phyloP scores from a whole-genome alignment of 2,888 invertebrate genomes.

The Tachina grossa region DNA sequence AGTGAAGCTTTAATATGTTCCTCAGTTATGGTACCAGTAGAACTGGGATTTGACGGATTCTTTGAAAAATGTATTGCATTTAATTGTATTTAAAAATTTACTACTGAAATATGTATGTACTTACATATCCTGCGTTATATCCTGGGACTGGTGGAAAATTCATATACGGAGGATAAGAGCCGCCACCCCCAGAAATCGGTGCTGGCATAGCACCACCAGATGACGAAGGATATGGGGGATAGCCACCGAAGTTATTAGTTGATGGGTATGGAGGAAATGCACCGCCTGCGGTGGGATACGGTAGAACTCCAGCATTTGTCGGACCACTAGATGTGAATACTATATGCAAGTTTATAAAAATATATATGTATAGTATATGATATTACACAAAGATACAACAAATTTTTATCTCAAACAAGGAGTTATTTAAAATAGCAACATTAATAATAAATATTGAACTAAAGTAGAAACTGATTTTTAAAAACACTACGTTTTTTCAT shows the following conservation, averaged over 20 bases:
- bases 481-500: no score
- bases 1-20: slow-evolving; percentile 97
- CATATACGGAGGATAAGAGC: slow-evolving; percentile 84
- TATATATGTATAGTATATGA: no score
- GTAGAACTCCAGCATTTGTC: slow-evolving; percentile 75
- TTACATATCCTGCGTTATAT: slow-evolving; percentile 79
- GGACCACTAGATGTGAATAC: slow-evolving; percentile 71
- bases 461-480: no score
- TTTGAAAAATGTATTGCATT: slow-evolving; percentile 56
- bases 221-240: slow-evolving; percentile 80
- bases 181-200: slow-evolving; percentile 77
- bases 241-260: slow-evolving; percentile 80
- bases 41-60: slow-evolving; percentile 83
- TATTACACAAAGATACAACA: no score
- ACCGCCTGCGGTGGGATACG: slow-evolving; percentile 84
- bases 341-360: no score
- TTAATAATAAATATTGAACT: no score
- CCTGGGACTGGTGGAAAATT: slow-evolving; percentile 80
- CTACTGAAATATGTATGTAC: background rate
- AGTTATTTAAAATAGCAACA: no score
- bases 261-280: slow-evolving; percentile 83
- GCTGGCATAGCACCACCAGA: slow-evolving; percentile 68
- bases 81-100: background rate
- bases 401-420: no score
- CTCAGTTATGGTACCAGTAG: slow-evolving; percentile 93